A percentile compares a stretch with the other conserved stretches of the same genome.
phyloP scores from a whole-genome alignment of 2,888 invertebrate genomes.

The Acrobasis suavella region DNA sequence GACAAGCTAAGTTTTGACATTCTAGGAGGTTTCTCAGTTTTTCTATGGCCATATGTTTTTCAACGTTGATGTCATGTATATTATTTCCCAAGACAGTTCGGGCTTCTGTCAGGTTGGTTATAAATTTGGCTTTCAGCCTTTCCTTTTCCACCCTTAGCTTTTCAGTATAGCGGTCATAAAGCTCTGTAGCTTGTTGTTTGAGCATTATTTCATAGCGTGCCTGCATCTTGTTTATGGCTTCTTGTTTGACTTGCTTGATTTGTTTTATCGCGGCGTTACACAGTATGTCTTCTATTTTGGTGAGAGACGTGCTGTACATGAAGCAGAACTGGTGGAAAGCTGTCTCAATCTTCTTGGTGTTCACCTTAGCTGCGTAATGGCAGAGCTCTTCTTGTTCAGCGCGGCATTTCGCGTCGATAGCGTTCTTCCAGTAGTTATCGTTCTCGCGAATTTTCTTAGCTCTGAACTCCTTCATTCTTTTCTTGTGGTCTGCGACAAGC shows the following conservation, averaged over 20 bases:
- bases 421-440: constrained; percentile 56
- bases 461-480: constrained; percentile 48
- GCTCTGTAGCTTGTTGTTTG: constrained; percentile 55
- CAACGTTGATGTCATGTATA: constrained; percentile 63
- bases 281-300: constrained; percentile 57
- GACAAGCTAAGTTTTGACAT: constrained; percentile 71
- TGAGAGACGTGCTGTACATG: constrained; percentile 54
- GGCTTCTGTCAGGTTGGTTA: constrained; percentile 44
- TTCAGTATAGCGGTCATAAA: constrained; percentile 55
- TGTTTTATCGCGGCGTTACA: constrained; percentile 53
- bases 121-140: constrained; percentile 53
- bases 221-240: constrained; percentile 52
- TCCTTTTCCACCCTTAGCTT: constrained; percentile 51
- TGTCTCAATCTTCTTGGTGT: constrained; percentile 50
- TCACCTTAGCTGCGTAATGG: constrained; percentile 41
- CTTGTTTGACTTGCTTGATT: constrained; percentile 48
- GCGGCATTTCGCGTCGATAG: constrained; percentile 39
- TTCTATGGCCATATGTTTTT: constrained; percentile 65
- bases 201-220: constrained; percentile 46
- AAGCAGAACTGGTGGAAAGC: constrained; percentile 56
- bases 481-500: constrained; percentile 46
- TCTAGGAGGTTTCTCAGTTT: constrained; percentile 58
- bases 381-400: constrained; percentile 47
- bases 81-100: constrained; percentile 40
- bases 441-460: constrained; percentile 44